A percentile compares a stretch with the other conserved stretches of the same genome.
These are phyloP conservation scores for Batillaria attramentaria DNA, from an alignment of 1,140 invertebrate genomes.

Conservation along the genomic window DNA sequence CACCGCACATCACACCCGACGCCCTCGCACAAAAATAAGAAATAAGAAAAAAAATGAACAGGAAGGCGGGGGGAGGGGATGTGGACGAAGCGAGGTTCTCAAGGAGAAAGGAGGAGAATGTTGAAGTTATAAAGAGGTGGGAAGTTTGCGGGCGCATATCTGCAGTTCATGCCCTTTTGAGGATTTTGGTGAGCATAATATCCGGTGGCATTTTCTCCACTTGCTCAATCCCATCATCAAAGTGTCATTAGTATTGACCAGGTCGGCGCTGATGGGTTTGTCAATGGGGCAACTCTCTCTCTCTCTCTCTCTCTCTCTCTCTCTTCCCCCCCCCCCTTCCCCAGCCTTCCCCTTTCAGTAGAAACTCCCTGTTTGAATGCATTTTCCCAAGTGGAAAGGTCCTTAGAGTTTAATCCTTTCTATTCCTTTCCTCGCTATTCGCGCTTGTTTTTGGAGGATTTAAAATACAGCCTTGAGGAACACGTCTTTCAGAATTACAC, in stretches of 20 bases:
- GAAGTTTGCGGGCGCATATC: slow-evolving; percentile 15
- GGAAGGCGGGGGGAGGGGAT: too few relatives aligned
- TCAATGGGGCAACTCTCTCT: not conserved
- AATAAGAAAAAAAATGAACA: too few relatives aligned
- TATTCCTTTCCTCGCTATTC: slow-evolving; percentile 9
- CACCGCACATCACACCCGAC: too few relatives aligned
- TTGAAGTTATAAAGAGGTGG: too few relatives aligned
- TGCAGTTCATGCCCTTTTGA: slow-evolving; percentile 17
- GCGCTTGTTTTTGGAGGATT: not conserved
- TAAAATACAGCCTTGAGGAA: not conserved
- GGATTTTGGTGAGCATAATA: slow-evolving; percentile 23
- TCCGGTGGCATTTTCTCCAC: slow-evolving; percentile 28
- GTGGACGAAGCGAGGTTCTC: too few relatives aligned
- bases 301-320: slow-evolving; percentile 27
- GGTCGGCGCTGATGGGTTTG: slow-evolving; percentile 23
- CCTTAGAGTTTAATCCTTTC: too few relatives aligned
- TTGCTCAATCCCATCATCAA: slow-evolving; percentile 33
- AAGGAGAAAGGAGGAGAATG: not conserved
- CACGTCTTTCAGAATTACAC: slow-evolving; percentile 10
- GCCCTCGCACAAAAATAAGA: too few relatives aligned
- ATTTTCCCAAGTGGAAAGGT: not conserved
- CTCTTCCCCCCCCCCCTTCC: not conserved
- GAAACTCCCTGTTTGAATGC: not conserved
- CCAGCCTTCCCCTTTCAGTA: not conserved
- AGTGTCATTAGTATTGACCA: slow-evolving; percentile 35